Percentiles rank a stretch among this genome's conserved stretches.
Conservation (phyloP, 2,113 vertebrate species). For the Sitta europaea region DNA sequence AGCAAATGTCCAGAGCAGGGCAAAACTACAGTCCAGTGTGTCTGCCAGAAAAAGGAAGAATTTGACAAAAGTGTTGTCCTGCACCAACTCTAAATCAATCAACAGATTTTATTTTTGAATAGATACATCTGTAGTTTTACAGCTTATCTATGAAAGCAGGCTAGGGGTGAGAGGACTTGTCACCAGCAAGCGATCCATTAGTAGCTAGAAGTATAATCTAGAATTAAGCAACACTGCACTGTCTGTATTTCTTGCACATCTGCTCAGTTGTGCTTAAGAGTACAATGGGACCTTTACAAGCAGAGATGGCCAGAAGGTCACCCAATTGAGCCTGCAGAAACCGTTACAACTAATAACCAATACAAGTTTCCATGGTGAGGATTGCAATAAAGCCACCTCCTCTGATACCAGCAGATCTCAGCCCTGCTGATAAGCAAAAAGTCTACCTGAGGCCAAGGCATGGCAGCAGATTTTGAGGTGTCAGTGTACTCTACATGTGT, state of each 20-base stretch:
- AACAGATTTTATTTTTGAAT: background rate
- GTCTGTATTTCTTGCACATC: background rate
- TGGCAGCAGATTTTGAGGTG: conserved; percentile 31
- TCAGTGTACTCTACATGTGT: conserved; percentile 68
- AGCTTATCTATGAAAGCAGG: background rate
- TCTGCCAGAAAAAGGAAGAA: background rate
- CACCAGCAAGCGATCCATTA: background rate
- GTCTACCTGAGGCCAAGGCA: conserved; percentile 1
- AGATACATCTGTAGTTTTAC: background rate
- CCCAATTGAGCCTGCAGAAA: background rate
- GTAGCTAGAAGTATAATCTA: background rate
- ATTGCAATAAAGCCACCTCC: background rate
- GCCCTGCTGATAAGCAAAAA: background rate
- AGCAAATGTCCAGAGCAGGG: background rate
- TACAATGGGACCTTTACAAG: background rate
- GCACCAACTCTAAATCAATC: background rate
- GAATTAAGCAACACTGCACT: background rate
- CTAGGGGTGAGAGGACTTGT: background rate
- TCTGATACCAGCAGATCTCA: background rate
- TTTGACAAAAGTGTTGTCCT: background rate
- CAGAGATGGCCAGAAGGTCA: background rate
- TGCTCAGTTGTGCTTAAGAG: background rate
- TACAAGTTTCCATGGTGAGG: conserved; percentile 31
- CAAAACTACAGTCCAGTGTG: background rate
- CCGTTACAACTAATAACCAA: conserved; percentile 13